phyloP scores from a whole-genome alignment of 2,113 vertebrate species.

The Otolemur garnettii region DNA sequence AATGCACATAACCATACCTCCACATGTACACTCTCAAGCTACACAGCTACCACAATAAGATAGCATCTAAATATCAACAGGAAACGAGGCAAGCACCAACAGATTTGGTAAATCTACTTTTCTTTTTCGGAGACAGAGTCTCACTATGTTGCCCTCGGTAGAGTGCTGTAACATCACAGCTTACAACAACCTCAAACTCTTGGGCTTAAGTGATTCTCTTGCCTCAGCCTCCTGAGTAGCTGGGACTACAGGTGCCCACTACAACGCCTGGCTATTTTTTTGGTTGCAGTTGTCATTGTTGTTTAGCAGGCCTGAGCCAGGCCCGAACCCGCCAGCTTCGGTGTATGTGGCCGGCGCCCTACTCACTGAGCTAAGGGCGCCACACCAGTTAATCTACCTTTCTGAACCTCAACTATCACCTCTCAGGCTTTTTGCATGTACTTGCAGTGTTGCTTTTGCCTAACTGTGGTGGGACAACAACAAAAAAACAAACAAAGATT shows the following conservation, averaged over 20 bases:
- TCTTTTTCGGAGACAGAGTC: neutral
- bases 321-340: no score
- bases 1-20: slow-evolving; percentile 7
- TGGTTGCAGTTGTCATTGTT: no score
- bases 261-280: no score
- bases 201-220: no score
- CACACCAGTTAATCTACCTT: neutral
- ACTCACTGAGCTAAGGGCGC: no score
- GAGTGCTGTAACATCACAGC: no score
- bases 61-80: neutral
- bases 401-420: neutral
- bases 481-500: neutral
- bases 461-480: neutral
- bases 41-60: neutral
- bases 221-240: no score
- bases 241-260: no score
- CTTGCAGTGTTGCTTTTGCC: neutral
- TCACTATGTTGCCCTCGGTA: no score
- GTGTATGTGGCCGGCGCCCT: no score
- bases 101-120: neutral
- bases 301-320: no score
- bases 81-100: neutral
- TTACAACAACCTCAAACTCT: no score
- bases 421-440: neutral
- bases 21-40: neutral